phyloP scores from a whole-genome alignment of 1,140 invertebrate species.

The Scaptomyza hsui region DNA sequence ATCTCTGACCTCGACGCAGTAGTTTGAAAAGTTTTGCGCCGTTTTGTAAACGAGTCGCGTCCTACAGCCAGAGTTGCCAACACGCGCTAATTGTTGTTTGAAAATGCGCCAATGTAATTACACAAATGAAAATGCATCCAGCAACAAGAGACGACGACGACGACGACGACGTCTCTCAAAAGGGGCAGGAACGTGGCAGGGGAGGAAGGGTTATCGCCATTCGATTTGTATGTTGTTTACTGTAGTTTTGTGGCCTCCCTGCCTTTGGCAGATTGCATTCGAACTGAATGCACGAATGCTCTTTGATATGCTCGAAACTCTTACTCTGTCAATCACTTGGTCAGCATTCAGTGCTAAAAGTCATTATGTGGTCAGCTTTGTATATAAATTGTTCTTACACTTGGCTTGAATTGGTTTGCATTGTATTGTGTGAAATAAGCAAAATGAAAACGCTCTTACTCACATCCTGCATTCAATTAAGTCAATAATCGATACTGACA shows the following conservation, averaged over 20 bases:
- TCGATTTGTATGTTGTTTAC: conserved; percentile 44
- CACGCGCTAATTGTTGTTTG: conserved; percentile 73
- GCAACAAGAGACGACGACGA: background rate
- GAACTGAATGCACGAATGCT: conserved; percentile 24
- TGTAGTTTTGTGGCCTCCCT: conserved; percentile 27
- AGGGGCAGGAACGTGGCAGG: background rate
- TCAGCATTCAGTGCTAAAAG: conserved; percentile 6
- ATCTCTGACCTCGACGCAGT: conserved; percentile 21
- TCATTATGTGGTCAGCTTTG: background rate
- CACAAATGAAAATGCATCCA: conserved; percentile 69
- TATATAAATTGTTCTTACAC: background rate
- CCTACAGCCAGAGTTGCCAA: conserved; percentile 43
- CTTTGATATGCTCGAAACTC: conserved; percentile 13
- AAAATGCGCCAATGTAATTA: conserved; percentile 76
- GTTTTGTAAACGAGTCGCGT: conserved; percentile 73
- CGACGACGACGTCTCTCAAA: no score
- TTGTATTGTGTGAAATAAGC: background rate
- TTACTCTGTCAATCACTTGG: conserved; percentile 10
- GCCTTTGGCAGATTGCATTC: conserved; percentile 11
- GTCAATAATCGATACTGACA: conserved; percentile 23
- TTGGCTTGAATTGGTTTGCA: no score
- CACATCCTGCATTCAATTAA: conserved; percentile 26
- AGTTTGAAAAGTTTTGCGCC: conserved; percentile 57
- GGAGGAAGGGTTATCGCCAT: conserved; percentile 1
- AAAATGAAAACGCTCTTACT: background rate